phyloP scores from a whole-genome alignment of 2,797 vertebrate genomes.

The Fistularia commersonii region DNA sequence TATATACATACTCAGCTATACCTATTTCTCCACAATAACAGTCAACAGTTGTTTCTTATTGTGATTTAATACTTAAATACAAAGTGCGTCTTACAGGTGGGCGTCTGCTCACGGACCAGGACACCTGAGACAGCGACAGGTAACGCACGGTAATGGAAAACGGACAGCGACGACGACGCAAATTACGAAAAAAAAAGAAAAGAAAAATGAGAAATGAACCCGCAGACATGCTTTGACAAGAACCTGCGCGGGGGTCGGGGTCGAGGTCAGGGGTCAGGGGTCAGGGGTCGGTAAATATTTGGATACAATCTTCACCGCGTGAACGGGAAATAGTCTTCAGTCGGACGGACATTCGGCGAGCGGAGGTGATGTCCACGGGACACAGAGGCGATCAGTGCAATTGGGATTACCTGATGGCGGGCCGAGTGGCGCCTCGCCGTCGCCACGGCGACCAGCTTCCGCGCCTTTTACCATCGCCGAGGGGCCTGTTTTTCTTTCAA shows the following conservation, averaged over 20 bases:
- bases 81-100: conserved; percentile 70
- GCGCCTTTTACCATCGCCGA: no score
- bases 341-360: conserved; percentile 55
- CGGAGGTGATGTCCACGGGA: conserved; percentile 76
- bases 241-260: no score
- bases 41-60: conserved; percentile 23
- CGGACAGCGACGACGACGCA: no score
- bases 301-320: neutral
- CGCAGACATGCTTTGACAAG: conserved; percentile 50
- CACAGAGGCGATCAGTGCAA: conserved; percentile 74
- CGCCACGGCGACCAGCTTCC: no score
- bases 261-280: no score
- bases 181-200: conserved; percentile 15
- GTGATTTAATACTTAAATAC: conserved; percentile 72
- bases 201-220: conserved; percentile 37
- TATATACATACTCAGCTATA: neutral
- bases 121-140: no score
- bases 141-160: no score
- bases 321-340: conserved; percentile 65
- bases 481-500: neutral
- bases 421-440: no score
- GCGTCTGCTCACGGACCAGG: neutral
- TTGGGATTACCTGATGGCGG: conserved; percentile 72
- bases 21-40: neutral
- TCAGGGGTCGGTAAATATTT: no score